These are phyloP conservation scores for Capitella teleta DNA, from an alignment of 1,140 invertebrate genomes.

Conservation along the genomic window DNA sequence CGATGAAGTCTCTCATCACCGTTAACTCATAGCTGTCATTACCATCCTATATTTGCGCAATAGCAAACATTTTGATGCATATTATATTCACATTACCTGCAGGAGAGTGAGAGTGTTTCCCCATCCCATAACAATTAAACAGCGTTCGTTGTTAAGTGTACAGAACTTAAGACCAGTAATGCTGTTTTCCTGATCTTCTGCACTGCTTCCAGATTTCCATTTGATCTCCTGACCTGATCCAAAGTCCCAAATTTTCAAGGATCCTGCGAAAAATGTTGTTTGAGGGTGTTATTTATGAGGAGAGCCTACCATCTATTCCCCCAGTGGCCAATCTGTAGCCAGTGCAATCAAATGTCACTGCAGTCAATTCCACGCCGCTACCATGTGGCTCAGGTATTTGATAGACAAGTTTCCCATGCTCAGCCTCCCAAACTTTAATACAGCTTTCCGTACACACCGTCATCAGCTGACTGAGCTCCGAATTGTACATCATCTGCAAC, in stretches of 20 bases:
- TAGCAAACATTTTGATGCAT: not conserved
- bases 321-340: conserved; percentile 37
- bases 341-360: conserved; percentile 27
- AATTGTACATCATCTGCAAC: conserved; percentile 27
- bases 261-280: conserved; percentile 27
- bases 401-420: conserved; percentile 32
- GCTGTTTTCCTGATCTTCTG: conserved; percentile 24
- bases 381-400: conserved; percentile 31
- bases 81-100: conserved; percentile 16
- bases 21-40: too few relatives aligned
- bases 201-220: conserved; percentile 11
- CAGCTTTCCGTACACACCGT: conserved; percentile 36
- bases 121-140: conserved; percentile 28
- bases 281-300: not conserved
- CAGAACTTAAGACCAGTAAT: conserved; percentile 24
- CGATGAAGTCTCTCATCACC: not conserved
- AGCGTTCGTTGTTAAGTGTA: conserved; percentile 20
- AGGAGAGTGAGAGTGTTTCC: conserved; percentile 32
- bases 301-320: conserved; percentile 26
- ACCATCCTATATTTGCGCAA: too few relatives aligned
- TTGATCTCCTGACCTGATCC: conserved; percentile 37
- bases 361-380: conserved; percentile 27
- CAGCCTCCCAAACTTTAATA: conserved; percentile 38
- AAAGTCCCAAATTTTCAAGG: conserved; percentile 39
- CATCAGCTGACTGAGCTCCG: conserved; percentile 27